Evolutionary conservation across 2,113 vertebrate species (phyloP).

Genomic region (Chinchilla lanigera): DNA sequence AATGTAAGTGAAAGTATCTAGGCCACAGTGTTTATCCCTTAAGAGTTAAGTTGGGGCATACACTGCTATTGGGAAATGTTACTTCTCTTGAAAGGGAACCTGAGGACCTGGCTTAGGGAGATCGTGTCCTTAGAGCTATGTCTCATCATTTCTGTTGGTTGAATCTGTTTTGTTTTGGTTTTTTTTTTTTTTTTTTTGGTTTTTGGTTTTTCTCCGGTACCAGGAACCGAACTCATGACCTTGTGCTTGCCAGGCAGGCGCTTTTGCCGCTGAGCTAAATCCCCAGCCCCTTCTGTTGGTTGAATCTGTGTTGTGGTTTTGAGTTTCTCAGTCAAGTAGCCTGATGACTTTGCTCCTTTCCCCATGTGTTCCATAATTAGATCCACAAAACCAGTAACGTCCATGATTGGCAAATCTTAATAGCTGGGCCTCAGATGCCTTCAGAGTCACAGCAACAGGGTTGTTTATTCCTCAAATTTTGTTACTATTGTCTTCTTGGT

Average conservation of each 20-base stretch:
- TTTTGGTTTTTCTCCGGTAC: too few species aligned
- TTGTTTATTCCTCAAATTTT: background rate
- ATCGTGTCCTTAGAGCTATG: too few species aligned
- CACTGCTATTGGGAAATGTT: background rate
- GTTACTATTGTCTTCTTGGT: background rate
- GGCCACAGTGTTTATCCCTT: background rate
- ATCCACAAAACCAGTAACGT: background rate
- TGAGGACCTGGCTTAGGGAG: background rate
- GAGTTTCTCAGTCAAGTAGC: background rate
- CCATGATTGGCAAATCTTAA: background rate
- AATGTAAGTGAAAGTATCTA: background rate
- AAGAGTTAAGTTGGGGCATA: background rate
- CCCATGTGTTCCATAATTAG: background rate
- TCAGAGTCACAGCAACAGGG: background rate
- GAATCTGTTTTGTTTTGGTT: background rate
- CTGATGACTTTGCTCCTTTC: background rate
- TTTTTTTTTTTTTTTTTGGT: too few species aligned
- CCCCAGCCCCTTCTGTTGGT: background rate
- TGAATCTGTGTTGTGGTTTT: background rate
- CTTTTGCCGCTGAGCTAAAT: too few species aligned
- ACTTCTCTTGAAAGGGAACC: background rate
- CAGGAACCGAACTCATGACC: too few species aligned
- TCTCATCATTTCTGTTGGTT: background rate
- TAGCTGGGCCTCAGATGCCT: background rate
- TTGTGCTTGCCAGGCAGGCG: too few species aligned